Evolutionary conservation across 2,888 invertebrate genomes (phyloP), one percentile per base, ranked within the genome.

Genomic region (Camptogramma bilineatum): DNA sequence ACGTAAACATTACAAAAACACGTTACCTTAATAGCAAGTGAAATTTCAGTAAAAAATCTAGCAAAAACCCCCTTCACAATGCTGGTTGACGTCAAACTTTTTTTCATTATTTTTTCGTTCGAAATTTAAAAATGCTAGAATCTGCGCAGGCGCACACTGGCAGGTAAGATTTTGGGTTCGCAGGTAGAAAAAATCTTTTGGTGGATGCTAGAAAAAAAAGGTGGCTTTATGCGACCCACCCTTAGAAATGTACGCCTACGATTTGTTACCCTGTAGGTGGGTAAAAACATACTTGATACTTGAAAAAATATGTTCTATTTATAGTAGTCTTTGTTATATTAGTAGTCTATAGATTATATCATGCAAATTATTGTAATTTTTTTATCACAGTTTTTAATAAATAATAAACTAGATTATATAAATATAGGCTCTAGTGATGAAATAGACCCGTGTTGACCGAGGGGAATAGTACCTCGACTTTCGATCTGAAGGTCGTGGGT

Each of bases 151-250:
- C 71, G 85, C 86, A 80, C 72, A 68, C 74, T 72, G 65, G 68
- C 92, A 91, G 91, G 91, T 91, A 92, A 86, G 82, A 75, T 74
- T 79, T 85, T 82, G 76, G 88, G 90, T 88, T 90, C 83, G 89
- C 92, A 92, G 92, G 92, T 92, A 92, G 90, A 91, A 92, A 91
- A 91, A 92, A 92, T 84, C 76, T 85, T 74, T 82, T 83, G 74
- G 83, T 84, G 81, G 84, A 85, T 85, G 83, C 80, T 79, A 62
- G 68, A 82, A 87, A 92, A 89, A 88, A 92, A 91, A 88, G 85
- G 87, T 85, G 81, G 77, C 80, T 83, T 85, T 89, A 86, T 89
- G 90, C 88, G 88, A 91, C 83, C 88, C 88, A 89, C 91, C 91
- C 91, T 81, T 78, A 73, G 34, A 74, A 78, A 73, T 76, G 73